Evolutionary conservation across 1,140 invertebrate genomes (phyloP).

Genomic region (Homalodisca vitripennis): DNA sequence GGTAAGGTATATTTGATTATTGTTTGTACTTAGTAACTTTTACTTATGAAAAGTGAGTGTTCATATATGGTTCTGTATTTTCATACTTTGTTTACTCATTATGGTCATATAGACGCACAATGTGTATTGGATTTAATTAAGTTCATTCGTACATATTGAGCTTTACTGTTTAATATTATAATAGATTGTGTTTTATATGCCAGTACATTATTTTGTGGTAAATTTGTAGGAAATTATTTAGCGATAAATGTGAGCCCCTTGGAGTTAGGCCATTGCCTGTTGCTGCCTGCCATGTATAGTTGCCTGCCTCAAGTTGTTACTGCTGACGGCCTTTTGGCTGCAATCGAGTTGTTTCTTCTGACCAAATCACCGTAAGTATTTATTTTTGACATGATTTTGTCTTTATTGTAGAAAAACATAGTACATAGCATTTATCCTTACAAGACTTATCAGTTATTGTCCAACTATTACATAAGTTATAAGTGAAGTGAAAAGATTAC

Average conservation of each 20-base stretch:
- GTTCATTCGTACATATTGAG: background rate
- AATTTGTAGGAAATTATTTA: slow-evolving; percentile 42
- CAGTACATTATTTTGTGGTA: slow-evolving; percentile 39
- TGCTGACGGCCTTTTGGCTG: slow-evolving; percentile 49
- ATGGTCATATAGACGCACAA: too few species aligned
- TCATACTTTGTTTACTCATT: background rate
- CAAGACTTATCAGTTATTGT: too few species aligned
- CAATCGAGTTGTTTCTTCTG: slow-evolving; percentile 52
- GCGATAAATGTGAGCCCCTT: slow-evolving; percentile 70
- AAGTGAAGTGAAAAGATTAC: too few species aligned
- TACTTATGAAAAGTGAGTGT: too few species aligned
- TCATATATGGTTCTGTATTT: background rate
- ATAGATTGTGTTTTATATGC: background rate
- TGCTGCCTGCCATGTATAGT: slow-evolving; percentile 58
- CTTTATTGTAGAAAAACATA: too few species aligned
- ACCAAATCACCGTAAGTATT: slow-evolving; percentile 54
- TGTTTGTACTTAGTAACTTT: background rate
- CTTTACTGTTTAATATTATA: background rate
- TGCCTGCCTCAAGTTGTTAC: slow-evolving; percentile 60
- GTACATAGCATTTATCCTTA: too few species aligned
- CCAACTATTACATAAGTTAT: too few species aligned
- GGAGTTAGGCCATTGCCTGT: slow-evolving; percentile 62
- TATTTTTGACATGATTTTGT: too few species aligned
- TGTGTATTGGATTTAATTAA: too few species aligned
- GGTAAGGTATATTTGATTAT: background rate